Conservation (phyloP, 64 coral and sea anemone species). For the Montipora foliosa region DNA sequence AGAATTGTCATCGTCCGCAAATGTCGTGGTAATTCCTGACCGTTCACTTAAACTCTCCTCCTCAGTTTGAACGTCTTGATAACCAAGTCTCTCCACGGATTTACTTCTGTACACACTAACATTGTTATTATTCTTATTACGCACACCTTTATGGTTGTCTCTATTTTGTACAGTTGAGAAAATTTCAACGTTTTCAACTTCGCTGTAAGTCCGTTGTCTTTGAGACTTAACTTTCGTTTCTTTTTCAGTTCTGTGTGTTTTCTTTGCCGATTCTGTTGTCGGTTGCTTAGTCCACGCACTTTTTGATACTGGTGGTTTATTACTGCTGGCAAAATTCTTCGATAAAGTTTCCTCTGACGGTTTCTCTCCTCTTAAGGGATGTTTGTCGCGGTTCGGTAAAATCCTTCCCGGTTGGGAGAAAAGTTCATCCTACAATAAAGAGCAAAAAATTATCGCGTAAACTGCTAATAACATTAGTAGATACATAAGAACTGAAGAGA, state of each 20-base stretch:
- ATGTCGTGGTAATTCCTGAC: background rate
- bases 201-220: conserved; percentile 78
- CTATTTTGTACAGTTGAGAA: background rate
- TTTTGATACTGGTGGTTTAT: conserved; percentile 14
- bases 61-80: background rate
- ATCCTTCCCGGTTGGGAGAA: conserved; percentile 41
- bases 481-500: no score
- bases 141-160: background rate
- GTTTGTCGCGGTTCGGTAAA: background rate
- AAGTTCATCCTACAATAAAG: conserved; percentile 70
- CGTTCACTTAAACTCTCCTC: background rate
- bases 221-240: conserved; percentile 22
- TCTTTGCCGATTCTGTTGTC: background rate
- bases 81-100: conserved; percentile 27
- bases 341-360: background rate
- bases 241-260: background rate
- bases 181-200: conserved; percentile 71
- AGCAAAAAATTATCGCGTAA: background rate
- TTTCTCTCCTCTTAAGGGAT: background rate
- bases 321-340: background rate
- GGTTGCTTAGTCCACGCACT: conserved; percentile 18
- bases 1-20: background rate
- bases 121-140: background rate
- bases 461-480: no score
- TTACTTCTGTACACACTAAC: background rate